A percentile compares a stretch with the other conserved stretches of the same genome.
Evolutionary conservation across 2,888 invertebrate genomes (phyloP).

Genomic region (Aromia moschata): DNA sequence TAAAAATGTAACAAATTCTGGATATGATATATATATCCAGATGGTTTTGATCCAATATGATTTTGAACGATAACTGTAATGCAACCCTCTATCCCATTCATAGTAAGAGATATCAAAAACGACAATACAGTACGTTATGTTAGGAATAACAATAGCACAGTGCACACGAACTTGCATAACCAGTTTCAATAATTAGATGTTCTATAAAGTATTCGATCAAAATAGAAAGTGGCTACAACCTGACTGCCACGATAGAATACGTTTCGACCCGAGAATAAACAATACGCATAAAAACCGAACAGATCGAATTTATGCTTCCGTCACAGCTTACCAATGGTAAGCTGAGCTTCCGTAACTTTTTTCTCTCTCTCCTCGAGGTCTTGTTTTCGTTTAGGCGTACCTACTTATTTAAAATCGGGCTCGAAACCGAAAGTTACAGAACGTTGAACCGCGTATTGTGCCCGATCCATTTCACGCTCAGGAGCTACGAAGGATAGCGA

Average conservation of each 20-base stretch:
- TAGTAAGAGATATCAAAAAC: too few relatives aligned
- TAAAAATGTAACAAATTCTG: too few relatives aligned
- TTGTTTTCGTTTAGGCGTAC: slow-evolving; percentile 19
- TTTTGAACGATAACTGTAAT: too few relatives aligned
- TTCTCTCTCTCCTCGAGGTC: slow-evolving; percentile 28
- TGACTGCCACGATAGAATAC: too few relatives aligned
- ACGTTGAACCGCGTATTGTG: slow-evolving; percentile 22
- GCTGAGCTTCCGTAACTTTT: slow-evolving; percentile 25
- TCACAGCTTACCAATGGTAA: too few relatives aligned
- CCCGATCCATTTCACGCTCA: slow-evolving; percentile 16
- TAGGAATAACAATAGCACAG: too few relatives aligned
- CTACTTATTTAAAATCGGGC: slow-evolving; percentile 23
- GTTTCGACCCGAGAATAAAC: slow-evolving; percentile 2
- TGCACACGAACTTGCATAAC: too few relatives aligned
- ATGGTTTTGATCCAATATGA: too few relatives aligned
- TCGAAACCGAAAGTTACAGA: slow-evolving; percentile 24
- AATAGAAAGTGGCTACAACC: background rate
- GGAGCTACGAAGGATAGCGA: slow-evolving; percentile 3
- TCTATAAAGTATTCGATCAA: background rate
- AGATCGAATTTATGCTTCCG: slow-evolving; percentile 26
- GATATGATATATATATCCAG: too few relatives aligned
- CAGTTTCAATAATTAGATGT: background rate
- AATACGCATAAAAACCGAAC: slow-evolving; percentile 7
- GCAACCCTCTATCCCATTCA: too few relatives aligned
- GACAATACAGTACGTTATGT: too few relatives aligned